Evolutionary conservation across 1,140 invertebrate species (phyloP), one percentile per base, ranked within the genome.

Genomic region (Drosophila ogumai): DNA sequence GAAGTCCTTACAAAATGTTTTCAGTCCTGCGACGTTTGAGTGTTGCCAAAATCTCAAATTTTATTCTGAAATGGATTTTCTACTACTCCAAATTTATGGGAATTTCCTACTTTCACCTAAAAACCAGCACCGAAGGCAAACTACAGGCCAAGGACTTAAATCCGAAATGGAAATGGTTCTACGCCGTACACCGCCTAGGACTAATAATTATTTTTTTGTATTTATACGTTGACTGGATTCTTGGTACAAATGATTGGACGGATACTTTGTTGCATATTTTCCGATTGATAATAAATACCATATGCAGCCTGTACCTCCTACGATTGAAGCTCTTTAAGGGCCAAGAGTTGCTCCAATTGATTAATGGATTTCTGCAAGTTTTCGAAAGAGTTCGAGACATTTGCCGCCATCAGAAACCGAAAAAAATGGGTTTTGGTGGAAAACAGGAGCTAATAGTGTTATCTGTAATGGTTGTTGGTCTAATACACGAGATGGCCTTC

Each of bases 321-420:
- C 25, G 49, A 28, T 8, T 82, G 28, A 80, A 82, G 43, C 12
- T 68, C n/a, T 34, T 3, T 13, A 17, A 72, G 31, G 59, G 19
- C 8, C 6, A 56, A 2, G 28, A 59, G 0, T 12, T 60, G 0
- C 25, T 46, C 12, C 0, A 12, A 2, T 3, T 84, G 25, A 41
- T 79, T 3, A 72, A 82, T 36, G 13, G 38, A 8, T 79, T 55
- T 10, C 7, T 84, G 6, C 7, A 44, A 7, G 22, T 82, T 15
- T 73, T 58, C 10, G 43, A 25, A 6, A 22, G 56, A 12, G 49
- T 66, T 10, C 43, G 49, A 9, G 41, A n/a, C 3, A 19, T 69
- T 17, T 43, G 47, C 3, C 31, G 58, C 1, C 43, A 19, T 5
- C 9, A 32, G 15, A 58, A 68, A 0, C 8, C 36, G 2, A 54